Evolutionary conservation across 1,140 invertebrate genomes (phyloP).

Genomic region (Saxidomus purpurata): DNA sequence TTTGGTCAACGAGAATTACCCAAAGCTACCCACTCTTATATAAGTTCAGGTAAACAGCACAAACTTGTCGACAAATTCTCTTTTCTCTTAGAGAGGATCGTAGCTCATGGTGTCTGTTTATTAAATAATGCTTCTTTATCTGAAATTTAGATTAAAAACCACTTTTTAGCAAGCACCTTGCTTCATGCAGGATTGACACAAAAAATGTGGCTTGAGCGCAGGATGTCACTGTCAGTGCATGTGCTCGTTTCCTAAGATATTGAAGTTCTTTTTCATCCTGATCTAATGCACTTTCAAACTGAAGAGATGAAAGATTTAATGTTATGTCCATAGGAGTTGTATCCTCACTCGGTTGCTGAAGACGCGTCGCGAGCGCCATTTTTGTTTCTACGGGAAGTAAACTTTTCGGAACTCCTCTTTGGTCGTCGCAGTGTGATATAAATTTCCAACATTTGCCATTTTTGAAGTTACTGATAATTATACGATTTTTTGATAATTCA

Average conservation of each 20-base stretch:
- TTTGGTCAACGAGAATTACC: too few relatives aligned
- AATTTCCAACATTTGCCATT: neutral
- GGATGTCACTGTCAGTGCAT: slow-evolving; percentile 76
- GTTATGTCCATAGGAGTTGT: slow-evolving; percentile 74
- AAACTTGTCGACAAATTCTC: too few relatives aligned
- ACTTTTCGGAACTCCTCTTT: neutral
- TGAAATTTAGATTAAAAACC: too few relatives aligned
- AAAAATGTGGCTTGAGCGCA: slow-evolving; percentile 77
- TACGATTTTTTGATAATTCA: too few relatives aligned
- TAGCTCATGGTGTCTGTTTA: too few relatives aligned
- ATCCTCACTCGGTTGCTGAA: slow-evolving; percentile 64
- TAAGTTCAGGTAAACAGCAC: too few relatives aligned
- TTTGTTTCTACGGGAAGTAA: slow-evolving; percentile 76
- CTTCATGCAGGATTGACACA: slow-evolving; percentile 74
- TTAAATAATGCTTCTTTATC: too few relatives aligned
- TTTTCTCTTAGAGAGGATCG: too few relatives aligned
- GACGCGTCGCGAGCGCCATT: slow-evolving; percentile 76
- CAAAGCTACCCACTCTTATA: too few relatives aligned
- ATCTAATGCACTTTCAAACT: slow-evolving; percentile 80
- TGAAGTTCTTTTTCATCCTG: slow-evolving; percentile 76
- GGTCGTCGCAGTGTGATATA: neutral
- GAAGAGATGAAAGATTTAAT: slow-evolving; percentile 72
- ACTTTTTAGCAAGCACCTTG: slow-evolving; percentile 72
- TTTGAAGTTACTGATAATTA: neutral
- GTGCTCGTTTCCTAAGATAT: slow-evolving; percentile 72